These are phyloP conservation scores for Ardeotis arabs DNA, from an alignment of 2,113 vertebrate genomes.

Conservation along the genomic window DNA sequence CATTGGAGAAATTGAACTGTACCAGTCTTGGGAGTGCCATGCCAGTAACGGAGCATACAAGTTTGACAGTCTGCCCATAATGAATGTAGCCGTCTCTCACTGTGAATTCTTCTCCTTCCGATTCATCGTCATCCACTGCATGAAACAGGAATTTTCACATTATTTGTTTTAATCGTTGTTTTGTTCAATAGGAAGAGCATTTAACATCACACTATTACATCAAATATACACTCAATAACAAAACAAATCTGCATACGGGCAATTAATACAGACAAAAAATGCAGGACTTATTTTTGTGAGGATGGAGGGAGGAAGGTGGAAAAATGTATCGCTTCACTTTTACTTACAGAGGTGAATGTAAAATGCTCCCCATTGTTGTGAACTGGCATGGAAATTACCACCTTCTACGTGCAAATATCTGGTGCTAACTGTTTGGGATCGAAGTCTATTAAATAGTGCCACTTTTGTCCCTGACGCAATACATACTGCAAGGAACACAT, in stretches of 20 bases:
- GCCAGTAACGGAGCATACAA: constrained; percentile 98
- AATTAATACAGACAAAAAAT: constrained; percentile 7
- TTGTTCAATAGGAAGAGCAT: not conserved
- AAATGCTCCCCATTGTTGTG: constrained; percentile 98
- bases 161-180: not conserved
- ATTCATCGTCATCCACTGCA: constrained; percentile 98
- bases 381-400: constrained; percentile 98
- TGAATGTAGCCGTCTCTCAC: constrained; percentile 99
- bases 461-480: constrained; percentile 99
- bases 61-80: constrained; percentile 98
- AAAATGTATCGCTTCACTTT: not conserved
- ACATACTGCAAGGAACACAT: constrained; percentile 86
- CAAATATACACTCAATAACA: not conserved
- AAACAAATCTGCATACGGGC: not conserved
- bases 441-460: constrained; percentile 97
- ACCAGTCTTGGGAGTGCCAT: constrained; percentile 99
- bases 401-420: constrained; percentile 98
- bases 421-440: constrained; percentile 98
- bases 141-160: constrained; percentile 47
- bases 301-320: not conserved
- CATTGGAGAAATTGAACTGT: constrained; percentile 58
- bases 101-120: constrained; percentile 98
- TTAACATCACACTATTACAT: not conserved
- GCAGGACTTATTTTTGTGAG: not conserved
- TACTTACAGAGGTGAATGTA: constrained; percentile 98